Evolutionary conservation across 2,888 invertebrate genomes (phyloP).

Genomic region (Hirudinaria manillensis): DNA sequence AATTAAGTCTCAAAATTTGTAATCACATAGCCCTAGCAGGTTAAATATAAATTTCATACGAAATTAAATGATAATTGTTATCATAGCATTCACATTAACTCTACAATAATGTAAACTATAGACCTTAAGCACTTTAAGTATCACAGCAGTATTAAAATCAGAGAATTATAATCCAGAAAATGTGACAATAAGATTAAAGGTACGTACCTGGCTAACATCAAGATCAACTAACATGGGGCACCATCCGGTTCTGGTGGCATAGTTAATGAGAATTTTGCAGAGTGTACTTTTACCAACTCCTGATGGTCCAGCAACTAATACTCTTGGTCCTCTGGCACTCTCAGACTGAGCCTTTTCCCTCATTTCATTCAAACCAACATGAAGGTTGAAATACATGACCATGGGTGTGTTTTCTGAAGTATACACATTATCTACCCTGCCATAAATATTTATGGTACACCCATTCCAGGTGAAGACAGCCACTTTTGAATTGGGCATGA

Average conservation of each 20-base stretch:
- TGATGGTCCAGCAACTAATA: slow-evolving; percentile 82
- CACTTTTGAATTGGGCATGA: slow-evolving; percentile 9
- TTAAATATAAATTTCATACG: no score
- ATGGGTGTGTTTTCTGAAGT: slow-evolving; percentile 14
- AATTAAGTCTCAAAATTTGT: no score
- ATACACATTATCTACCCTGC: slow-evolving; percentile 10
- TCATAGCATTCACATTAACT: no score
- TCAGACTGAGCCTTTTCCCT: slow-evolving; percentile 21
- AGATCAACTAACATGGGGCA: slow-evolving; percentile 84
- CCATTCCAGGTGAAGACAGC: slow-evolving; percentile 26
- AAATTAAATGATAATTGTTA: no score
- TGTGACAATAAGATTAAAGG: no score
- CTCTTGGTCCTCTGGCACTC: slow-evolving; percentile 26
- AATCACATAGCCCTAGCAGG: no score
- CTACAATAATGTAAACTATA: no score
- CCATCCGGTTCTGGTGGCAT: slow-evolving; percentile 78
- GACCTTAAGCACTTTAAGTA: not conserved
- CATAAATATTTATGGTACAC: slow-evolving; percentile 14
- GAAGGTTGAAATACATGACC: slow-evolving; percentile 25
- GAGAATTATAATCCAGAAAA: not conserved
- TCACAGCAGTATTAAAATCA: not conserved
- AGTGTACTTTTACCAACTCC: slow-evolving; percentile 96
- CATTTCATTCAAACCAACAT: slow-evolving; percentile 20
- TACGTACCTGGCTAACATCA: slow-evolving; percentile 77
- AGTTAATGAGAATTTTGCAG: slow-evolving; percentile 80